These are phyloP conservation scores for Myiozetetes cayanensis DNA, from an alignment of 2,113 vertebrate species.

Conservation along the genomic window DNA sequence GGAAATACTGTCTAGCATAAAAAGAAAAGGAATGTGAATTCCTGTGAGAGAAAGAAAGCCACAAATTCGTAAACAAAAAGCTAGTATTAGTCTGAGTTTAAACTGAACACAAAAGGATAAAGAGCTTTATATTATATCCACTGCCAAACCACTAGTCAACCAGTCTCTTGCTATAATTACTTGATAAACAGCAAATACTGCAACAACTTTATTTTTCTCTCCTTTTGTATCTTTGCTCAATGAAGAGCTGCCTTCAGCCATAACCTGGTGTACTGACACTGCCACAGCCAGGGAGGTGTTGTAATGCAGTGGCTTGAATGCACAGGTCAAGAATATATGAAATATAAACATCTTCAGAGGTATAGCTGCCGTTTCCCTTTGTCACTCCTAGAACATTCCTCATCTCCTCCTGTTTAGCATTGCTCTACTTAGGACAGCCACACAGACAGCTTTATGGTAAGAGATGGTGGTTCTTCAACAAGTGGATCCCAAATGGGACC, in stretches of 20 bases:
- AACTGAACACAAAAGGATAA: constrained; percentile 14
- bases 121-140: background rate
- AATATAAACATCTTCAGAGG: background rate
- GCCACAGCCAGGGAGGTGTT: background rate
- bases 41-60: constrained; percentile 41
- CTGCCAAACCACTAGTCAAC: constrained; percentile 16
- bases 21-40: constrained; percentile 14
- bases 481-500: background rate
- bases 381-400: background rate
- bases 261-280: background rate
- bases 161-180: background rate
- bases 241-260: background rate
- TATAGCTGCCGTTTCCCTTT: background rate
- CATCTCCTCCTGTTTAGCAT: background rate
- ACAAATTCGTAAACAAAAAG: constrained; percentile 25
- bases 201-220: background rate
- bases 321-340: background rate
- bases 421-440: background rate
- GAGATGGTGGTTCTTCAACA: background rate
- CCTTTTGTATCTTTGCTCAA: background rate
- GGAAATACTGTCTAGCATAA: background rate
- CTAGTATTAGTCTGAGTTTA: background rate
- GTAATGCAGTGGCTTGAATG: background rate
- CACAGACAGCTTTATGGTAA: background rate
- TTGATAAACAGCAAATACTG: constrained; percentile 21